Percentiles rank a stretch among this genome's conserved stretches.
phyloP scores from a whole-genome alignment of 1,140 invertebrate species.

The Drosophila carrolli region DNA sequence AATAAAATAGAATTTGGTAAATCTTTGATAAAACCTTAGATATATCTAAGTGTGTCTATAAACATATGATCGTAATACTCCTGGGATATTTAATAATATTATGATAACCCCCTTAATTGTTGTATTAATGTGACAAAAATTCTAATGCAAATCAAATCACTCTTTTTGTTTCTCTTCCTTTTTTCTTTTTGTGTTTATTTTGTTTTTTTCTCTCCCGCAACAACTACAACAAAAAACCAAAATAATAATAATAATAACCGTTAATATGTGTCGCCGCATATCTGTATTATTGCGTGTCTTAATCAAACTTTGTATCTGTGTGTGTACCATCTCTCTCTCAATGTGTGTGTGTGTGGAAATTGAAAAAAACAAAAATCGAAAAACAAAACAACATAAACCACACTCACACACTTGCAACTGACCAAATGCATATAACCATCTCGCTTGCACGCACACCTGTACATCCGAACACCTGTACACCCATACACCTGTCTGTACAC shows the following conservation, averaged over 20 bases:
- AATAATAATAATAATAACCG: constrained; percentile 9
- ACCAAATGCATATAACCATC: constrained; percentile 26
- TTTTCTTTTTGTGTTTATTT: constrained; percentile 29
- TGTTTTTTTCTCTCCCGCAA: constrained; percentile 17
- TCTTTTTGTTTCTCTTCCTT: constrained; percentile 34
- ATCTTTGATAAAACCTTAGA: background rate
- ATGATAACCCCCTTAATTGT: constrained; percentile 22
- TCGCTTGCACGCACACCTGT: constrained; percentile 44
- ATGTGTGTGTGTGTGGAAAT: constrained; percentile 26
- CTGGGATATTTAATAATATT: background rate
- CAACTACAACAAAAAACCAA: constrained; percentile 18
- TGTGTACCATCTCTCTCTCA: constrained; percentile 37
- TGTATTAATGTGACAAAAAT: constrained; percentile 38
- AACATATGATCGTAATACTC: background rate
- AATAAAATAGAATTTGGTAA: background rate
- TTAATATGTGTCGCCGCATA: constrained; percentile 43
- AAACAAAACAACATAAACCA: constrained; percentile 19
- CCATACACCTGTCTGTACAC: constrained; percentile 7
- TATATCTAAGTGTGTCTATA: background rate
- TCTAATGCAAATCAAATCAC: constrained; percentile 32
- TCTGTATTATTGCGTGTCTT: constrained; percentile 48
- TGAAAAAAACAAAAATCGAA: constrained; percentile 18
- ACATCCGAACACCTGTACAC: constrained; percentile 18
- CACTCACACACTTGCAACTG: constrained; percentile 24
- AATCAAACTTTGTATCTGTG: constrained; percentile 44